Evolutionary conservation across 2,797 vertebrate species (phyloP).

Genomic region (Phoeniculus purpureus): DNA sequence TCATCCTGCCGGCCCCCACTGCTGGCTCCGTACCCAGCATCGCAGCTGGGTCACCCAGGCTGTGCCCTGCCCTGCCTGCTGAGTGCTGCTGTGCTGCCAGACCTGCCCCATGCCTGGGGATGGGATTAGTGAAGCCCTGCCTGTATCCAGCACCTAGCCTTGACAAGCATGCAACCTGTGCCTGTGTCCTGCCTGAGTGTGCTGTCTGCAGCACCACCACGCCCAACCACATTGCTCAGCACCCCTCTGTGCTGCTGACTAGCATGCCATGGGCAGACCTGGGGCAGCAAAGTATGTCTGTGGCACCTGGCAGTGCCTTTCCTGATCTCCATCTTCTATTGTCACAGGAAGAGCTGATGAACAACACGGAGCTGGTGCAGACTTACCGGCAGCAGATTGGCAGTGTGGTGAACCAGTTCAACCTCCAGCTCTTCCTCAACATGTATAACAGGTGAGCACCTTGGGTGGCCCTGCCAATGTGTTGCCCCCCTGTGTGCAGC

Average conservation of each 20-base stretch:
- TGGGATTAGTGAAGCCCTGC: background rate
- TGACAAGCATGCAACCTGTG: rapidly evolving
- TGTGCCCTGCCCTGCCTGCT: background rate
- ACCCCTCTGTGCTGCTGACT: rapidly evolving
- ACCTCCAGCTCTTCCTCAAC: constrained; percentile 98
- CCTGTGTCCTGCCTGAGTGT: rapidly evolving
- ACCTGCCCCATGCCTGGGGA: background rate
- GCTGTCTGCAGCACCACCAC: background rate
- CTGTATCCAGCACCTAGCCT: background rate
- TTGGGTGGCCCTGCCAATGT: background rate
- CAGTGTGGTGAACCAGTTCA: constrained; percentile 92
- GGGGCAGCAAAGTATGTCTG: background rate
- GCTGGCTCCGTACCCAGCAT: rapidly evolving
- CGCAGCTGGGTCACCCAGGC: background rate
- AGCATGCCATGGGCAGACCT: rapidly evolving
- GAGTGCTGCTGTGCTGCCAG: background rate
- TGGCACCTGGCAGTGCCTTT: background rate
- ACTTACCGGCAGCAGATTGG: constrained; percentile 94
- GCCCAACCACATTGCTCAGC: background rate
- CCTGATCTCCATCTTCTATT: background rate
- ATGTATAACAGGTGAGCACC: constrained; percentile 94
- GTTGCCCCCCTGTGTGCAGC: background rate
- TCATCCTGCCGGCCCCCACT: rapidly evolving
- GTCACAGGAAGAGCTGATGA: constrained; percentile 91
- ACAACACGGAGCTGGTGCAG: constrained; percentile 94